phyloP scores from a whole-genome alignment of 2,888 invertebrate species.

The Drosophila fungiperda region DNA sequence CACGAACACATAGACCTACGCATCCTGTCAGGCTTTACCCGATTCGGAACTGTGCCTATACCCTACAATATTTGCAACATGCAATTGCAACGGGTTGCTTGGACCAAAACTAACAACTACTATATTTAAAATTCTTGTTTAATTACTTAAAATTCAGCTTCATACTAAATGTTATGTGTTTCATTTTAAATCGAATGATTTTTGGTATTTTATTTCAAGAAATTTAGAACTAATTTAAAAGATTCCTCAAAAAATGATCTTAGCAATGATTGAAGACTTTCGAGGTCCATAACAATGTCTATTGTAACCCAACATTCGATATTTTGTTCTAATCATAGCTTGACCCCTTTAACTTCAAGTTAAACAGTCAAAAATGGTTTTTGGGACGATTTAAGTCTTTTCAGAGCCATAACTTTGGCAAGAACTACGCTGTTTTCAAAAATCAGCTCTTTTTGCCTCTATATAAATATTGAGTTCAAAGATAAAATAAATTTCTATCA shows the following conservation, averaged over 20 bases:
- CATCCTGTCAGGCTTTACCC: slow-evolving; percentile 28
- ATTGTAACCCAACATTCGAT: background rate
- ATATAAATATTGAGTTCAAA: background rate
- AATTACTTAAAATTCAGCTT: background rate
- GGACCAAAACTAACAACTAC: background rate
- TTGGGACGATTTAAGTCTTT: background rate
- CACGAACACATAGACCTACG: slow-evolving; percentile 53
- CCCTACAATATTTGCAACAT: slow-evolving; percentile 19
- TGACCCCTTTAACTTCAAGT: no score
- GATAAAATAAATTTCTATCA: background rate
- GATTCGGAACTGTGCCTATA: slow-evolving; percentile 12
- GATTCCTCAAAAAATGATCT: no score
- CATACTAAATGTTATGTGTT: background rate
- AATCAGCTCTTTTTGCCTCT: background rate
- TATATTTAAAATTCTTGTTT: background rate
- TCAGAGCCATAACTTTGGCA: no score
- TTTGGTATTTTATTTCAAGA: background rate
- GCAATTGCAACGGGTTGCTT: background rate
- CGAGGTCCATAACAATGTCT: no score
- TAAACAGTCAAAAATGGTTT: no score
- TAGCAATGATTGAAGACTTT: background rate
- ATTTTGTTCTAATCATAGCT: no score
- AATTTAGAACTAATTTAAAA: background rate
- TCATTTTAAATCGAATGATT: background rate
- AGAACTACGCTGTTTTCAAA: background rate